Evolutionary conservation across 2,113 vertebrate genomes (phyloP).

Genomic region (Pseudonaja textilis): DNA sequence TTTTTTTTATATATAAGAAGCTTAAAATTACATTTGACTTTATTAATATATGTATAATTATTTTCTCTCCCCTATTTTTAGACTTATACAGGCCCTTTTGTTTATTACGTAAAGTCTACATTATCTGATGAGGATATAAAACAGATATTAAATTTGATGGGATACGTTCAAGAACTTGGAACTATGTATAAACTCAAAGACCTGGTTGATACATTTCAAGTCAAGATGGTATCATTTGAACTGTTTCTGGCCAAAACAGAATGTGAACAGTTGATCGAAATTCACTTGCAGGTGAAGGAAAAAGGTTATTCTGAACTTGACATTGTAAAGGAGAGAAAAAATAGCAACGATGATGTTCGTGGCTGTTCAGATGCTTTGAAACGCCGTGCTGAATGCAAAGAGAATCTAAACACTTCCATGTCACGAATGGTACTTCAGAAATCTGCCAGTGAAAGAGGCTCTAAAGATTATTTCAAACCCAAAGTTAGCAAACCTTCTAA

Average conservation of each 20-base stretch:
- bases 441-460: constrained; percentile 81
- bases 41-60: constrained; percentile 40
- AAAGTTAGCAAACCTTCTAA: constrained; percentile 88
- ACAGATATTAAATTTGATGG: constrained; percentile 86
- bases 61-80: constrained; percentile 60
- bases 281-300: constrained; percentile 87
- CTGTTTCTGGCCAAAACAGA: constrained; percentile 93
- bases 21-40: background rate
- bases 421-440: constrained; percentile 83
- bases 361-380: constrained; percentile 88
- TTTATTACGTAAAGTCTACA: constrained; percentile 91
- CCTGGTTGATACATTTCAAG: constrained; percentile 74
- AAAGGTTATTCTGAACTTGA: constrained; percentile 85
- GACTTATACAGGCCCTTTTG: constrained; percentile 97
- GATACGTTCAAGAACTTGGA: constrained; percentile 87
- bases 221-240: constrained; percentile 87
- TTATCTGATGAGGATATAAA: constrained; percentile 85
- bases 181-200: constrained; percentile 81
- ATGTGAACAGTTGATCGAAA: constrained; percentile 90
- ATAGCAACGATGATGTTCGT: constrained; percentile 80
- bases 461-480: constrained; percentile 84
- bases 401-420: constrained; percentile 81
- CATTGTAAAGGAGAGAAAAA: constrained; percentile 81
- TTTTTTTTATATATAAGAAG: background rate
- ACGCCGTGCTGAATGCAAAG: constrained; percentile 80